Percentiles rank a stretch among this genome's conserved stretches.
Evolutionary conservation across 2,113 vertebrate species (phyloP).

Genomic region (Nymphicus hollandicus): DNA sequence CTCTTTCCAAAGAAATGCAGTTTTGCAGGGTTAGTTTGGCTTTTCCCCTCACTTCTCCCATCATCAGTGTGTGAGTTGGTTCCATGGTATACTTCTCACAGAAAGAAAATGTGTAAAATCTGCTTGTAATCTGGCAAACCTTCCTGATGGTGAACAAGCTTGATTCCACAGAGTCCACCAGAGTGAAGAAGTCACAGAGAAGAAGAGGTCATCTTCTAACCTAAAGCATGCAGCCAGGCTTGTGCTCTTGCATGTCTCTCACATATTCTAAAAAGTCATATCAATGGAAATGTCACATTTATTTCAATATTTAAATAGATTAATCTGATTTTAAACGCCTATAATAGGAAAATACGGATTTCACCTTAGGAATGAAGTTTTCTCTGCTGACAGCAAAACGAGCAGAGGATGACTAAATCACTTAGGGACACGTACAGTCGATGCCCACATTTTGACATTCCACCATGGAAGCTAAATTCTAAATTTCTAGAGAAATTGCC

Average conservation of each 20-base stretch:
- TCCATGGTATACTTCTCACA: neutral
- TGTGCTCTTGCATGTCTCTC: neutral
- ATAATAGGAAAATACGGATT: neutral
- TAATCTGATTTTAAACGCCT: neutral
- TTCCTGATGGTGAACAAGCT: neutral
- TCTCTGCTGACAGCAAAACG: neutral
- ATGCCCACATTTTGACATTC: neutral
- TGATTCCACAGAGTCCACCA: neutral
- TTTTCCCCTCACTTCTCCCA: neutral
- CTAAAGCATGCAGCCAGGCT: neutral
- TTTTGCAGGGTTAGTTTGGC: neutral
- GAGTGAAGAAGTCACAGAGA: neutral
- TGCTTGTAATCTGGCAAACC: neutral
- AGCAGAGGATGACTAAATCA: neutral
- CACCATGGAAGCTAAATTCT: neutral
- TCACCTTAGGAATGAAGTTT: neutral
- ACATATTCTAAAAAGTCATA: neutral
- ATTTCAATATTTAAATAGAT: neutral
- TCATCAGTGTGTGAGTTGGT: neutral
- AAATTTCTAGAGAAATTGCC: neutral
- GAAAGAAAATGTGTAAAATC: neutral
- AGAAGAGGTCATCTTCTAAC: neutral
- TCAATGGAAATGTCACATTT: neutral
- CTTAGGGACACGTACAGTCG: rapidly evolving
- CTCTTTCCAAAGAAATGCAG: neutral